Base-by-base conservation (phyloP, 2,113 vertebrate genomes). In the Euleptes europaea region DNA sequence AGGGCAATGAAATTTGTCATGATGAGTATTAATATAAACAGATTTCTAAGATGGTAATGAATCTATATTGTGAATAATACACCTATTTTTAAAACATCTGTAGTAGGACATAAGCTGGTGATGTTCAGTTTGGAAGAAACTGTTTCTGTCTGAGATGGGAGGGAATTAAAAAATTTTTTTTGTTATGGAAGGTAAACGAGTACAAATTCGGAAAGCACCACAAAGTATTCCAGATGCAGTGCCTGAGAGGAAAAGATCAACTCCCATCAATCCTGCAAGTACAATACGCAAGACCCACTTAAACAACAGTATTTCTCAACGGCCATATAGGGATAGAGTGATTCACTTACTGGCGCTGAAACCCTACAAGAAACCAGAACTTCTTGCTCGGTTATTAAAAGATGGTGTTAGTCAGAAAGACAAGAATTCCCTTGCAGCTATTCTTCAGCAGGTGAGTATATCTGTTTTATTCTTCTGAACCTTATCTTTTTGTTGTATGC, bases 331-430 rank as follows among this genome's bases (percentile, higher is more conserved):
- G 82, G 97, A 99, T 85, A 97, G 98, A 78, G 95, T 98, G 81
- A 94, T 99, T 89, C 98, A 99, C 80, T 90, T 99, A 72, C 94
- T 99, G 94, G 98, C 97, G 0, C 94, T 99, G 86, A 97, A 95
- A 90, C 90, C 95, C 78, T 99, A 98, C 94, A 99, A 98, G 95
- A 99, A 98, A 93, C 97, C 98, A 51, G 98, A 99, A 93, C 92
- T 99, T 49, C 96, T 99, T 28, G 97, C 95, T 83, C 96, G 97
- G 85, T 94, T 99, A 92, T 97, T 98, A 82, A 96, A 95, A 90
- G 98, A 99, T 49, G 98, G 98, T 3, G 94, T 98, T 92, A 97
- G 94, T 94, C 97, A 97, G 92, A 98, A 98, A 93, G 98, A 99
- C 92, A 96, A 89, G 90, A 95, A 96, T 84, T 96, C 91, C 40